These are phyloP conservation scores for Urocolius indicus DNA, from an alignment of 2,113 vertebrate species.

Conservation along the genomic window DNA sequence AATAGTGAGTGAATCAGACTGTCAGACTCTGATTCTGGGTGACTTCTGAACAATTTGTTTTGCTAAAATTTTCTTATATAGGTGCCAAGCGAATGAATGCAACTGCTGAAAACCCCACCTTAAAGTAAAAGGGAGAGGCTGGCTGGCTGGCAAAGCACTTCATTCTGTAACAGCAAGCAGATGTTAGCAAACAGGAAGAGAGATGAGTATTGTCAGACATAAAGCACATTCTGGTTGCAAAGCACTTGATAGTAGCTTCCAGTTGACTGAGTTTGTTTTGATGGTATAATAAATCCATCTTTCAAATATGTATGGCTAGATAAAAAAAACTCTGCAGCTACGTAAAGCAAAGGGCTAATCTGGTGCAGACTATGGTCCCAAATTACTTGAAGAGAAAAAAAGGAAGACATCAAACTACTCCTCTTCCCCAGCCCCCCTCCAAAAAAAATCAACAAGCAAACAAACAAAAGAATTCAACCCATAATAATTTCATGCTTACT, in stretches of 20 bases:
- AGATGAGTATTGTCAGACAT: background rate
- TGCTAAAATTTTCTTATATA: slow-evolving; percentile 15
- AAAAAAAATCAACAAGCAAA: background rate
- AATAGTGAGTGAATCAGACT: background rate
- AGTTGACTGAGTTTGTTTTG: background rate
- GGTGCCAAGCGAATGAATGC: background rate
- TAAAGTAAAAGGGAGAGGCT: background rate
- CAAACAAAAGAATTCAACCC: background rate
- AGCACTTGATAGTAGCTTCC: background rate
- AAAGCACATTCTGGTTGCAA: background rate
- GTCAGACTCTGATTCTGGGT: background rate
- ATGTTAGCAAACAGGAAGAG: background rate
- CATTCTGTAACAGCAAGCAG: background rate
- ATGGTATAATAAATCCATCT: background rate
- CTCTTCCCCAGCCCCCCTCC: no score
- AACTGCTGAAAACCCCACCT: background rate
- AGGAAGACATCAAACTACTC: background rate
- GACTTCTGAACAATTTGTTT: slow-evolving; percentile 2
- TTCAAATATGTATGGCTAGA: background rate
- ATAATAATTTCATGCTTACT: background rate
- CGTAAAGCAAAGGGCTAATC: background rate
- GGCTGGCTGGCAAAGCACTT: background rate
- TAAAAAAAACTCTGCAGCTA: background rate
- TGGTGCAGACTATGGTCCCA: background rate
- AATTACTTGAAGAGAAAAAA: background rate